Percentiles rank a stretch among this genome's conserved stretches.
Evolutionary conservation across 2,888 invertebrate species (phyloP).

Genomic region (Meganola albula): DNA sequence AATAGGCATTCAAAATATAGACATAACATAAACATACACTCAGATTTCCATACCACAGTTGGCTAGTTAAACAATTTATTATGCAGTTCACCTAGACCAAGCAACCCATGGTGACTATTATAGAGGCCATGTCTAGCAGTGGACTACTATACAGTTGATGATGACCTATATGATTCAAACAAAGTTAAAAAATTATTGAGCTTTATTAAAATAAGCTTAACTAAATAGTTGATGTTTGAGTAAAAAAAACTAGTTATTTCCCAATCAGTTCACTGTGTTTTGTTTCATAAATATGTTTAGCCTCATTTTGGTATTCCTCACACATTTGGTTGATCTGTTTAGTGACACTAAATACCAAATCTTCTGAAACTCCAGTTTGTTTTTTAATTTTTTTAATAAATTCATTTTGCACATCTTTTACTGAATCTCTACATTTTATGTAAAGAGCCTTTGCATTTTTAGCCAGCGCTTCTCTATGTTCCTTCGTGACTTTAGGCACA

Average conservation of each 20-base stretch:
- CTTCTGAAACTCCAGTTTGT: slow-evolving; percentile 83
- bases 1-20: too few species aligned
- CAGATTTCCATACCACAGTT: too few species aligned
- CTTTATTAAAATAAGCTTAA: too few species aligned
- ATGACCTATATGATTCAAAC: too few species aligned
- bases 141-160: not conserved
- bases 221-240: not conserved
- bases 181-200: too few species aligned
- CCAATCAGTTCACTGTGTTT: slow-evolving; percentile 89
- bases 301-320: slow-evolving; percentile 78
- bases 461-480: slow-evolving; percentile 91
- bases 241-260: slow-evolving; percentile 38
- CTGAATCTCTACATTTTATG: slow-evolving; percentile 85
- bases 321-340: slow-evolving; percentile 84
- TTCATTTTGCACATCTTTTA: slow-evolving; percentile 86
- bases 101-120: too few species aligned
- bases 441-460: slow-evolving; percentile 91
- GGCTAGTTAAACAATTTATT: too few species aligned
- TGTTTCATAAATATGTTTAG: slow-evolving; percentile 66
- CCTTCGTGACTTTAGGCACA: slow-evolving; percentile 94
- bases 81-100: slow-evolving; percentile 2
- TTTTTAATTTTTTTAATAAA: slow-evolving; percentile 84
- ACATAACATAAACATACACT: too few species aligned
- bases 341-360: slow-evolving; percentile 81
- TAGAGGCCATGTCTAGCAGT: not conserved